A percentile compares a stretch with the other conserved stretches of the same genome.
Conservation (phyloP, 1,140 invertebrate genomes). For the Pseudomyrmex cubaensis region DNA sequence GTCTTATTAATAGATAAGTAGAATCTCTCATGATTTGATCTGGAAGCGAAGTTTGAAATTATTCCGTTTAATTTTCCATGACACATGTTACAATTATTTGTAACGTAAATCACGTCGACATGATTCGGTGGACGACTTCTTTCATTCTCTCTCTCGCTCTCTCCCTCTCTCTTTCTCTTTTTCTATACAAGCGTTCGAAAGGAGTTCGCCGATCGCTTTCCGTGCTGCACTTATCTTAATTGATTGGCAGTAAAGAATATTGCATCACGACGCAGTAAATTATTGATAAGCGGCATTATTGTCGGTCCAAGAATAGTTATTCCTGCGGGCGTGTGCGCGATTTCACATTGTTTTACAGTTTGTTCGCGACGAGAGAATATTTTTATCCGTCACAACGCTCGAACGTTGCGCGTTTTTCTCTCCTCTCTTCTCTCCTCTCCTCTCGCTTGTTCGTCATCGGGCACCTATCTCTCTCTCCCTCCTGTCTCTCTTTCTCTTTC, state of each 20-base stretch:
- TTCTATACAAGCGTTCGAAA: constrained; percentile 13
- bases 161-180: background rate
- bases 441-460: background rate
- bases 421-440: constrained; percentile 5
- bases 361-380: constrained; percentile 49
- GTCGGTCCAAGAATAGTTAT: constrained; percentile 65
- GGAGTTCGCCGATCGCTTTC: constrained; percentile 19
- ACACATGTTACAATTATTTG: no score
- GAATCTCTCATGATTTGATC: background rate
- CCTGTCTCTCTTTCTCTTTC: background rate
- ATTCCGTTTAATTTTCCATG: background rate
- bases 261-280: constrained; percentile 64
- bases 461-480: background rate
- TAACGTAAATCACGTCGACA: background rate
- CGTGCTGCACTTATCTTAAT: constrained; percentile 63
- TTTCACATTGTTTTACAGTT: constrained; percentile 58
- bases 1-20: background rate
- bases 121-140: background rate
- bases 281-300: constrained; percentile 62
- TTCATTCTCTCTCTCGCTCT: background rate
- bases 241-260: constrained; percentile 59
- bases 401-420: constrained; percentile 20
- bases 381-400: constrained; percentile 47
- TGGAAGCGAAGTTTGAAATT: background rate
- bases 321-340: constrained; percentile 36